A percentile compares a stretch with the other conserved stretches of the same genome.
phyloP scores from a whole-genome alignment of 2,113 vertebrate species.

The Choloepus hoffmanni region DNA sequence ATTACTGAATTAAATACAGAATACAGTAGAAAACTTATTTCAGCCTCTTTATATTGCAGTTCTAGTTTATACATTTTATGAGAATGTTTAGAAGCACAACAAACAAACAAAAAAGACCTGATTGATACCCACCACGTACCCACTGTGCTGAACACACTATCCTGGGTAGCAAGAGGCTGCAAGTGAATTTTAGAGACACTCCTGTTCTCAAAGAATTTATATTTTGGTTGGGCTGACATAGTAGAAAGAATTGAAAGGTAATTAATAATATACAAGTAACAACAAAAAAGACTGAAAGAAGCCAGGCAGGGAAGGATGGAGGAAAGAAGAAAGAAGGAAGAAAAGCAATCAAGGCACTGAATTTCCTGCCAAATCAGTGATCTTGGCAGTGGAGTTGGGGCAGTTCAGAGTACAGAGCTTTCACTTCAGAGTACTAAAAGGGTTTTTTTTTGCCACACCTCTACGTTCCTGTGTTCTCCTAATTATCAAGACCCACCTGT shows the following conservation, averaged over 20 bases:
- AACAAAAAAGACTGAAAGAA: background rate
- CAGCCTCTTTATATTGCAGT: background rate
- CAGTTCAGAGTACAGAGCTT: background rate
- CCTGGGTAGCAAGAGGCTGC: accelerated
- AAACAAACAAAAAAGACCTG: background rate
- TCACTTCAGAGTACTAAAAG: background rate
- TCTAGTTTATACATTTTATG: background rate
- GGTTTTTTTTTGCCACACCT: background rate
- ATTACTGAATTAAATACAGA: background rate
- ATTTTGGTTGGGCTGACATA: background rate
- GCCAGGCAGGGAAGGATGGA: background rate
- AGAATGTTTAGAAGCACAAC: background rate
- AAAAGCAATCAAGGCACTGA: background rate
- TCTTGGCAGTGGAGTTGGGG: background rate
- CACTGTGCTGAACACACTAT: background rate
- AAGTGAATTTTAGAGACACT: background rate
- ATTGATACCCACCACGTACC: background rate
- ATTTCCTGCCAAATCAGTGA: background rate
- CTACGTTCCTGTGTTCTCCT: background rate
- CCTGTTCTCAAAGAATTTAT: background rate
- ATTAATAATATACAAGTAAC: background rate
- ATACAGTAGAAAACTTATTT: background rate
- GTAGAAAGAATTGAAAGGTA: background rate
- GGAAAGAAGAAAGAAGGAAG: background rate
- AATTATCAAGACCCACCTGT: background rate